phyloP scores from a whole-genome alignment of 2,888 invertebrate genomes.

The Hermodice carunculata region DNA sequence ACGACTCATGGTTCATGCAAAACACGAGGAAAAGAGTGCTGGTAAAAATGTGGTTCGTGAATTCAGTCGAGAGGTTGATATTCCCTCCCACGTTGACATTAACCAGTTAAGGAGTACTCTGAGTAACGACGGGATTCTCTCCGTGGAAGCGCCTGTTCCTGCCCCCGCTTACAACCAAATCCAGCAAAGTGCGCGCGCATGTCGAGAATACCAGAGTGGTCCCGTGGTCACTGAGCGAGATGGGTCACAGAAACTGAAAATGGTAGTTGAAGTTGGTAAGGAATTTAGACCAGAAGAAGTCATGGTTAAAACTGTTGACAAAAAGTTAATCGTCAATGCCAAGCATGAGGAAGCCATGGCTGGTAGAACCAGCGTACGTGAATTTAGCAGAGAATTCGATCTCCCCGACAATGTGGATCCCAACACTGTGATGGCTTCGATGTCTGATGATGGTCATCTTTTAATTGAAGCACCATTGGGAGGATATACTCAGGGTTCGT shows the following conservation, averaged over 20 bases:
- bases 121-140: constrained; percentile 47
- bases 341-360: constrained; percentile 65
- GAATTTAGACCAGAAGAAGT: constrained; percentile 67
- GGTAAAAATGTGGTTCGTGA: constrained; percentile 39
- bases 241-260: constrained; percentile 56
- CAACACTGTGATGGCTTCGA: constrained; percentile 63
- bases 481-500: constrained; percentile 25
- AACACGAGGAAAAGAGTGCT: constrained; percentile 39
- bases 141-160: constrained; percentile 40
- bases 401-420: constrained; percentile 67
- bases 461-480: constrained; percentile 67
- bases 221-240: constrained; percentile 63
- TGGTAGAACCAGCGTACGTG: constrained; percentile 64
- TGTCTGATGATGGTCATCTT: constrained; percentile 64
- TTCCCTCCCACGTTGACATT: constrained; percentile 42
- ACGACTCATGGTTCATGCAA: constrained; percentile 39
- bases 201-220: constrained; percentile 15
- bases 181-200: not conserved
- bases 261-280: constrained; percentile 57
- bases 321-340: constrained; percentile 65
- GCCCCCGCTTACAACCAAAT: constrained; percentile 41
- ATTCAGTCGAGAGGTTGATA: constrained; percentile 43
- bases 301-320: constrained; percentile 66
- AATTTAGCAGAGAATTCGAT: constrained; percentile 69
- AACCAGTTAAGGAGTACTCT: constrained; percentile 38